phyloP scores from a whole-genome alignment of 2,888 invertebrate species.

The Nasonovia ribisnigri region DNA sequence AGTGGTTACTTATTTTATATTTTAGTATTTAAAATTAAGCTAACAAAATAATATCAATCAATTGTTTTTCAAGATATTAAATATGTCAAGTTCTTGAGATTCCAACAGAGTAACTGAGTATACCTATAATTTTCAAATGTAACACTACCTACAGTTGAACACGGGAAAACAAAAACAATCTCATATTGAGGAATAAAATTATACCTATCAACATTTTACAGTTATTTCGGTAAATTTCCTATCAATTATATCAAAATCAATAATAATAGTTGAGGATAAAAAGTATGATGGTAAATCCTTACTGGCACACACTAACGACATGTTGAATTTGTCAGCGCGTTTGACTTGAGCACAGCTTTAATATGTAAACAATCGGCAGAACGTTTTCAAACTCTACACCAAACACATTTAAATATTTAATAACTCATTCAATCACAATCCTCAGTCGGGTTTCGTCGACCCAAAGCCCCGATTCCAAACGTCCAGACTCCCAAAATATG shows the following conservation, averaged over 20 bases:
- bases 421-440: neutral
- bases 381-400: neutral
- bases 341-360: neutral
- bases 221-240: neutral
- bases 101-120: neutral
- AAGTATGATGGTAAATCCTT: conserved; percentile 19
- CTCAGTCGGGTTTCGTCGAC: neutral
- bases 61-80: neutral
- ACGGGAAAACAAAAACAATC: neutral
- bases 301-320: conserved; percentile 61
- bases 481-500: neutral
- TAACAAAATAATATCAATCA: no score
- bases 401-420: neutral
- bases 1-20: no score
- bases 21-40: no score
- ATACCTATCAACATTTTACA: neutral
- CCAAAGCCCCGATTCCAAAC: neutral
- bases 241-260: no score
- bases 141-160: neutral
- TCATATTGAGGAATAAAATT: neutral
- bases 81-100: neutral
- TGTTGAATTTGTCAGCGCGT: neutral
- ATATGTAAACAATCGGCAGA: neutral
- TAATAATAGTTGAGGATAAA: neutral
- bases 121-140: neutral